Evolutionary conservation across 2,797 vertebrate species (phyloP).

Genomic region (Pyrocephalus nanus): DNA sequence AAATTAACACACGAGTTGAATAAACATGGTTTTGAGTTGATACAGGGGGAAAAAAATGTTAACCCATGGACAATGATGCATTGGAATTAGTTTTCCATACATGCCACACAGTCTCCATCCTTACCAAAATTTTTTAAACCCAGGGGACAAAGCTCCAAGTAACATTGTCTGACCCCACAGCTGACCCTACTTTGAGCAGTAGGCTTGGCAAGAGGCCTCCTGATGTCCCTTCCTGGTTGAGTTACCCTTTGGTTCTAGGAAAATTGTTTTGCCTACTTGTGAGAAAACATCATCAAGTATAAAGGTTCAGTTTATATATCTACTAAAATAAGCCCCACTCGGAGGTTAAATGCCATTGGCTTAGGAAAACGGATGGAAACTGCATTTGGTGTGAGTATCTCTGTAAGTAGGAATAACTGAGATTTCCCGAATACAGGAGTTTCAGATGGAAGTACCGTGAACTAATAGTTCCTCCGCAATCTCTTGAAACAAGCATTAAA

Average conservation of each 20-base stretch:
- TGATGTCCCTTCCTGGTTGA: not conserved
- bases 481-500: not conserved
- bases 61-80: not conserved
- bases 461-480: not conserved
- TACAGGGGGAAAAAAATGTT: not conserved
- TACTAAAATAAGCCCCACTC: not conserved
- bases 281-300: not conserved
- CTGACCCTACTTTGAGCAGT: not conserved
- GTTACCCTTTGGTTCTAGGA: not conserved
- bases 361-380: not conserved
- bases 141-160: not conserved
- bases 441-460: not conserved
- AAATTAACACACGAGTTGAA: not conserved
- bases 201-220: not conserved
- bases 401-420: not conserved
- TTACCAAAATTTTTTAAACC: not conserved
- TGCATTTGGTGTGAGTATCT: not conserved
- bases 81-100: not conserved
- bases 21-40: not conserved
- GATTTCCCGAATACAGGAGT: not conserved
- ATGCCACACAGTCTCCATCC: not conserved
- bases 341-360: not conserved
- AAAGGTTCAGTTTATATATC: not conserved
- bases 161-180: not conserved
- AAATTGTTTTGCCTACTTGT: not conserved